A percentile compares a stretch with the other conserved stretches of the same genome.
Conservation (phyloP, 2,797 vertebrate species). For the Tokudaia tokunoshimensis region DNA sequence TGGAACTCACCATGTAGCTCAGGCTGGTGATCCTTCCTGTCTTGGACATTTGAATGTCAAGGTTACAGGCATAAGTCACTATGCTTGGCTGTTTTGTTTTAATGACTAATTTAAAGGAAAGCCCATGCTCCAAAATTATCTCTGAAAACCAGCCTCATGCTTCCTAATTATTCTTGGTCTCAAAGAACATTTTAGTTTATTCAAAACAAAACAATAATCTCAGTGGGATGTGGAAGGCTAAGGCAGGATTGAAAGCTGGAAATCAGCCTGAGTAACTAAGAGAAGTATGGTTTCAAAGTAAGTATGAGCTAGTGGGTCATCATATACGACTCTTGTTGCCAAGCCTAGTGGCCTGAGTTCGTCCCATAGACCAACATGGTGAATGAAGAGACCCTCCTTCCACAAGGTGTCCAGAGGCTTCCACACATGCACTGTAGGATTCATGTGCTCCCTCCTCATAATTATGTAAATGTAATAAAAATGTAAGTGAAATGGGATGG, state of each 20-base stretch:
- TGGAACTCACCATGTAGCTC: neutral
- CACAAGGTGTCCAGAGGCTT: neutral
- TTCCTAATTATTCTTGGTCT: neutral
- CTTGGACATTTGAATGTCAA: neutral
- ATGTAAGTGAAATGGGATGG: neutral
- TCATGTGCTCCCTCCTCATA: neutral
- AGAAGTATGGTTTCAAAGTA: neutral
- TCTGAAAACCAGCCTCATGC: neutral
- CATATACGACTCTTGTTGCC: no score
- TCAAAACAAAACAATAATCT: neutral
- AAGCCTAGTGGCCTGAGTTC: neutral
- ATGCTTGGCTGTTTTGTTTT: neutral
- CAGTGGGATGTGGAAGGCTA: neutral
- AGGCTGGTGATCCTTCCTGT: neutral
- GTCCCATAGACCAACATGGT: neutral
- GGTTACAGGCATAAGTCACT: neutral
- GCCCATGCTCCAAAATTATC: neutral
- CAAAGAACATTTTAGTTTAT: constrained; percentile 25
- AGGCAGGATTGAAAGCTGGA: neutral
- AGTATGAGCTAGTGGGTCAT: neutral
- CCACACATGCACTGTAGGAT: neutral
- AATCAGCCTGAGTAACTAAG: neutral
- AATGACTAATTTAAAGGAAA: neutral
- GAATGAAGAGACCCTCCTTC: neutral
- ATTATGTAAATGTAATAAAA: neutral